Evolutionary conservation across 2,888 invertebrate species (phyloP), one percentile per base, ranked within the genome.

Genomic region (Rhimphoctona megacephalus): DNA sequence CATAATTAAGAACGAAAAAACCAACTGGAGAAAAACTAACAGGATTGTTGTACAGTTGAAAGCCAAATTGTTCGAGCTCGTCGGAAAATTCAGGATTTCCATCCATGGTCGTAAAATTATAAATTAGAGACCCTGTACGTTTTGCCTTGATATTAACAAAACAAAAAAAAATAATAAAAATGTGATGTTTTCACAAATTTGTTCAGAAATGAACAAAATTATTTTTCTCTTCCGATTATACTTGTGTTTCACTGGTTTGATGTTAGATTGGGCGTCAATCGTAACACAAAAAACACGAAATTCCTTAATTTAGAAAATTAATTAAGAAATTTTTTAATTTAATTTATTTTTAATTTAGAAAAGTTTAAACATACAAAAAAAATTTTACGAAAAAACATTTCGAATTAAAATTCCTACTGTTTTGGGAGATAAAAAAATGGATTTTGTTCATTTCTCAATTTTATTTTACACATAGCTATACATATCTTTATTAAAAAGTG

Each of bases 41-140:
- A n/a, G 84, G 88, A 85, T 87, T 81, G 36, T 85, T 84, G 36
- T 85, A 84, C 70, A 89, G 69, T 79, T 89, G 89, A 4, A 88
- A 52, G n/a, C 83, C 77, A 52, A 88, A 88, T 57, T 85, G 88
- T n/a, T 84, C 46, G 33, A 90, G 83, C 73, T 87, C 82, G 19
- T 77, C 36, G n/a, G n/a, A 43, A 43, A 84, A 77, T 80, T 87
- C 80, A 3, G 66, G 11, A 61, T 82, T 39, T 2, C n/a, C 25
- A 22, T 5, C 46, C 30, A 33, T 25, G 6, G 52, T 25, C 9
- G 57, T 54, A 8, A 87, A 66, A 22, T 43, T 30, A 30, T 82
- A 81, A 61, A 88, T 80, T 7, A 86, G 66, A 22, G 39, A n/a
- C n/a, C 81, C 80, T 0, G 86, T 85, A 69, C 73, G 72, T 61